phyloP scores from a whole-genome alignment of 2,888 invertebrate genomes.

The Chouioia cunea region DNA sequence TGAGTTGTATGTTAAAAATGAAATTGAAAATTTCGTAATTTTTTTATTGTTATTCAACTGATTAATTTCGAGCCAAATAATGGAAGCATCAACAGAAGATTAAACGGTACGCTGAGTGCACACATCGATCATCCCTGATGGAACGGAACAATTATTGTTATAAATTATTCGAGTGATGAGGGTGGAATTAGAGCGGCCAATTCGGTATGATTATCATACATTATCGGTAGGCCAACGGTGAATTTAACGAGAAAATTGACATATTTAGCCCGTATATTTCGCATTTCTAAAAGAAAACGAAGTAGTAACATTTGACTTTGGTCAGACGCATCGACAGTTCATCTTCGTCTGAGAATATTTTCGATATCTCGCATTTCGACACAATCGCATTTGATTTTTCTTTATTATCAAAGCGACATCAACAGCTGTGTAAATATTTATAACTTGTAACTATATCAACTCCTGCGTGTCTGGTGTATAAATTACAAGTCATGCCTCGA shows the following conservation, averaged over 20 bases:
- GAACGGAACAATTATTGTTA: slow-evolving; percentile 36
- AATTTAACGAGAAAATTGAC: slow-evolving; percentile 37
- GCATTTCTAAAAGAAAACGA: too few species aligned
- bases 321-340: too few species aligned
- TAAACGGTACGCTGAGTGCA: neutral
- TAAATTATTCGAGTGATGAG: slow-evolving; percentile 23
- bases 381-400: slow-evolving; percentile 20
- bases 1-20: neutral
- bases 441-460: neutral
- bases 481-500: too few species aligned
- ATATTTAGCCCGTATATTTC: slow-evolving; percentile 11
- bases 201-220: slow-evolving; percentile 5
- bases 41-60: too few species aligned
- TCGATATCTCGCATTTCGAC: slow-evolving; percentile 1
- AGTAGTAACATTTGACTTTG: too few species aligned
- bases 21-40: neutral
- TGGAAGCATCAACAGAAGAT: neutral
- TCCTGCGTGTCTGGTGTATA: too few species aligned
- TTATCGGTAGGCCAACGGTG: neutral
- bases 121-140: slow-evolving; percentile 12
- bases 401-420: slow-evolving; percentile 8
- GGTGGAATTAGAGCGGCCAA: slow-evolving; percentile 27
- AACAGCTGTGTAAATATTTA: slow-evolving; percentile 9
- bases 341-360: too few species aligned
- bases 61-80: too few species aligned